phyloP scores from a whole-genome alignment of 23 tunicate genomes.

The Pegea sp. region DNA sequence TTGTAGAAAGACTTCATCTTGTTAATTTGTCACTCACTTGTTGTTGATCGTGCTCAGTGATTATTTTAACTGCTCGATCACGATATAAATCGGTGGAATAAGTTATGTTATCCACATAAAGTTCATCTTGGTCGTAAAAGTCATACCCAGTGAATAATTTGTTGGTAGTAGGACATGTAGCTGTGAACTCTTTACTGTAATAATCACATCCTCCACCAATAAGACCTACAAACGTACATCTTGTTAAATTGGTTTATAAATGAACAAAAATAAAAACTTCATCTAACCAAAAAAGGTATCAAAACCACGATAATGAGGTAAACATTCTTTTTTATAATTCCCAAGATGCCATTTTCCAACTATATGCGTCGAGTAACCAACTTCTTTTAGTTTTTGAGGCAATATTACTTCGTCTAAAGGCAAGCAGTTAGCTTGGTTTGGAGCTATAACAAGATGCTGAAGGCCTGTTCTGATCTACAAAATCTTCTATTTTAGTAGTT shows the following conservation, averaged over 20 bases:
- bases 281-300: slow-evolving; percentile 61
- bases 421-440: slow-evolving; percentile 48
- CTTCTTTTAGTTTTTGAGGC: slow-evolving; percentile 79
- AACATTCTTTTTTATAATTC: slow-evolving; percentile 51
- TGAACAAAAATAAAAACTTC: too few relatives aligned
- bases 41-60: slow-evolving; percentile 21
- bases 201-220: slow-evolving; percentile 84
- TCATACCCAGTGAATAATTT: slow-evolving; percentile 42
- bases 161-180: not conserved
- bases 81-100: slow-evolving; percentile 67
- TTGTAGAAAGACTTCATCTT: not conserved
- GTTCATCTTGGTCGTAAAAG: slow-evolving; percentile 43
- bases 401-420: slow-evolving; percentile 78
- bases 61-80: slow-evolving; percentile 24
- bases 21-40: slow-evolving; percentile 22
- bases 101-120: slow-evolving; percentile 28
- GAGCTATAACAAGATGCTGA: slow-evolving; percentile 66
- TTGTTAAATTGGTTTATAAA: too few relatives aligned
- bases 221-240: slow-evolving; percentile 25
- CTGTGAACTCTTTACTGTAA: slow-evolving; percentile 34
- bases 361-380: slow-evolving; percentile 70
- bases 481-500: too few relatives aligned
- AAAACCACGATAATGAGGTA: slow-evolving; percentile 77
- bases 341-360: slow-evolving; percentile 99
- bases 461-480: slow-evolving; percentile 61